Evolutionary conservation across 2,888 invertebrate species (phyloP).

Genomic region (Oxyscelio sp.): DNA sequence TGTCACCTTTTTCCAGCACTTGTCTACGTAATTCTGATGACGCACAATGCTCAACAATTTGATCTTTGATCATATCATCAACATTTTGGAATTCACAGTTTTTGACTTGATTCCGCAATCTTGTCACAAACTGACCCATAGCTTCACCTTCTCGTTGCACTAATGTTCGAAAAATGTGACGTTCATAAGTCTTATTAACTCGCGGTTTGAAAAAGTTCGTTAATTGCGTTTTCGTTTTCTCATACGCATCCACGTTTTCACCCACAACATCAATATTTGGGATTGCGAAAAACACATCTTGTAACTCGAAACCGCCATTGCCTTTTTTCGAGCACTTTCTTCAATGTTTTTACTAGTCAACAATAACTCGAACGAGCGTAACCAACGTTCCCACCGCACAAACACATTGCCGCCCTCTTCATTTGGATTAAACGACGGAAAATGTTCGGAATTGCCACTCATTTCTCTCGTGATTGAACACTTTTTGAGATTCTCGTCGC

Average conservation of each 20-base stretch:
- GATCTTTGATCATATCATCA: slow-evolving; percentile 72
- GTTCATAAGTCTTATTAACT: neutral
- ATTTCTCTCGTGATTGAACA: too few relatives aligned
- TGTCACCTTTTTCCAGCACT: slow-evolving; percentile 56
- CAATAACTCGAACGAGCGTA: too few relatives aligned
- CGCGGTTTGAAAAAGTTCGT: neutral
- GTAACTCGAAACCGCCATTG: too few relatives aligned
- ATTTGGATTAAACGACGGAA: too few relatives aligned
- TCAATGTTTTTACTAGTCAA: too few relatives aligned
- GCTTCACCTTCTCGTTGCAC: slow-evolving; percentile 79
- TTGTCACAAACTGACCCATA: slow-evolving; percentile 80
- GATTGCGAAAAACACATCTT: too few relatives aligned
- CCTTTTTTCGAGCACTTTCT: too few relatives aligned
- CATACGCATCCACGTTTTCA: neutral
- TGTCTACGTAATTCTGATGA: slow-evolving; percentile 67
- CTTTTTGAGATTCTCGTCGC: too few relatives aligned
- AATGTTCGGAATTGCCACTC: too few relatives aligned
- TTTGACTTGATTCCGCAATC: slow-evolving; percentile 79
- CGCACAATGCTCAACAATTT: slow-evolving; percentile 56
- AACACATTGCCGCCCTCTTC: too few relatives aligned
- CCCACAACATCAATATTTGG: neutral
- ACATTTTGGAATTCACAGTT: slow-evolving; percentile 76
- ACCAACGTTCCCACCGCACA: too few relatives aligned
- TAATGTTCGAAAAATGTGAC: slow-evolving; percentile 76
- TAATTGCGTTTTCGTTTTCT: neutral